A percentile compares a stretch with the other conserved stretches of the same genome.
phyloP scores from a whole-genome alignment of 1,140 invertebrate species.

The Drosophila littoralis region DNA sequence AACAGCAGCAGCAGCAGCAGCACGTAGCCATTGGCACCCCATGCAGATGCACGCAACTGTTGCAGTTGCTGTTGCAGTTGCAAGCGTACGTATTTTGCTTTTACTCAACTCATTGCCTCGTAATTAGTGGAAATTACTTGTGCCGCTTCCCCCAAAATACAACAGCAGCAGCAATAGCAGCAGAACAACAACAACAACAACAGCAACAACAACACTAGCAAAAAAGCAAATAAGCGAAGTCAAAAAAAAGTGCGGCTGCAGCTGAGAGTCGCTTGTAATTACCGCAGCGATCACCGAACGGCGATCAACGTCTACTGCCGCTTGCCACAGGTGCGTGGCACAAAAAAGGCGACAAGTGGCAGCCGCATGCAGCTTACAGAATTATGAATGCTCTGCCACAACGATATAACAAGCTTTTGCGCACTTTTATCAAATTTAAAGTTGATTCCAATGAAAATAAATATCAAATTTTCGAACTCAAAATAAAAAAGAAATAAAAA shows the following conservation, averaged over 20 bases:
- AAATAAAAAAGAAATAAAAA: too few species aligned
- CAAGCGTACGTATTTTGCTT: slow-evolving; percentile 46
- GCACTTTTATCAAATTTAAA: neutral
- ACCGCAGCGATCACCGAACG: slow-evolving; percentile 47
- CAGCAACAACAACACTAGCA: neutral
- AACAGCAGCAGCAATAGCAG: slow-evolving; percentile 13
- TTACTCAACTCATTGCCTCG: slow-evolving; percentile 78
- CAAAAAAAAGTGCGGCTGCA: slow-evolving; percentile 38
- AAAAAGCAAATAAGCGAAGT: slow-evolving; percentile 6
- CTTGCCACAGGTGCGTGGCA: slow-evolving; percentile 49
- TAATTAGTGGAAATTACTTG: slow-evolving; percentile 82
- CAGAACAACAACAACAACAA: slow-evolving; percentile 6
- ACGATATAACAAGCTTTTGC: neutral
- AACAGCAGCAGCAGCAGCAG: slow-evolving; percentile 6
- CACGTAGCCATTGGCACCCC: slow-evolving; percentile 36
- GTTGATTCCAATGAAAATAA: neutral
- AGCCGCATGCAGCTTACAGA: slow-evolving; percentile 11
- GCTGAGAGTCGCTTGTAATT: slow-evolving; percentile 61
- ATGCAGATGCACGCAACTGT: slow-evolving; percentile 44
- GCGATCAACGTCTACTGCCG: slow-evolving; percentile 27
- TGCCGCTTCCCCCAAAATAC: slow-evolving; percentile 56
- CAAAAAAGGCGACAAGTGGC: slow-evolving; percentile 33
- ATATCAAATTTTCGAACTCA: neutral
- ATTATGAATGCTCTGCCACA: slow-evolving; percentile 29
- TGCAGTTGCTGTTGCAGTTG: slow-evolving; percentile 32